Evolutionary conservation across 2,888 invertebrate species (phyloP).

Genomic region (Trypoxylon attenuatum): DNA sequence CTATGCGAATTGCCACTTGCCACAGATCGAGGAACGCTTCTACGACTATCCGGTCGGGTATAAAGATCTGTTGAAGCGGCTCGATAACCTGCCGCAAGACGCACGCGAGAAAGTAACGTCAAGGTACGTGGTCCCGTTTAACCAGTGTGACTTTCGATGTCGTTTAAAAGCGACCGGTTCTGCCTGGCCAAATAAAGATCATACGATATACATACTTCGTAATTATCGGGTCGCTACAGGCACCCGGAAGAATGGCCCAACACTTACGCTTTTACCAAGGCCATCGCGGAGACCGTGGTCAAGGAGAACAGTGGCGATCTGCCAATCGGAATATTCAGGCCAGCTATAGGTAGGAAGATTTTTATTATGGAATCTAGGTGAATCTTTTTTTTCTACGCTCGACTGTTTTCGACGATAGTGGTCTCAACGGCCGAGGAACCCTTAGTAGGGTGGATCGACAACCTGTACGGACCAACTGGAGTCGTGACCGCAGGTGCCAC

Average conservation of each 20-base stretch:
- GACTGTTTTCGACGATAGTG: constrained; percentile 72
- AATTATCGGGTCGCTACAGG: no score
- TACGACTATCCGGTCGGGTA: constrained; percentile 78
- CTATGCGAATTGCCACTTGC: constrained; percentile 75
- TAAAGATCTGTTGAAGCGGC: constrained; percentile 74
- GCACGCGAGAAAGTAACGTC: constrained; percentile 76
- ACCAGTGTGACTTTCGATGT: neutral
- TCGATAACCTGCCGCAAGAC: constrained; percentile 76
- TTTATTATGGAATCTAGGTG: neutral
- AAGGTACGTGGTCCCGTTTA: constrained; percentile 74
- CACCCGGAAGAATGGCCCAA: constrained; percentile 81
- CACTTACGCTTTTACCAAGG: constrained; percentile 92
- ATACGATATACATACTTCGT: no score
- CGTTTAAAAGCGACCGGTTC: no score
- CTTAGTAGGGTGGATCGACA: constrained; percentile 85
- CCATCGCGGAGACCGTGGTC: constrained; percentile 85
- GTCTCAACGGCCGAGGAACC: constrained; percentile 79
- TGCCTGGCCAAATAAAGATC: no score
- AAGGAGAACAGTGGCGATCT: constrained; percentile 75
- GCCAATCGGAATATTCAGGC: constrained; percentile 87
- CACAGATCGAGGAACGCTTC: constrained; percentile 79
- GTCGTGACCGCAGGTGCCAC: constrained; percentile 79
- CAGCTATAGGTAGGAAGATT: constrained; percentile 80
- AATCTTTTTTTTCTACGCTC: neutral
- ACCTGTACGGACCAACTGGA: constrained; percentile 85